Percentiles rank a stretch among this genome's conserved stretches.
Evolutionary conservation across 2,888 invertebrate species (phyloP).

Genomic region (Zele albiditarsus): DNA sequence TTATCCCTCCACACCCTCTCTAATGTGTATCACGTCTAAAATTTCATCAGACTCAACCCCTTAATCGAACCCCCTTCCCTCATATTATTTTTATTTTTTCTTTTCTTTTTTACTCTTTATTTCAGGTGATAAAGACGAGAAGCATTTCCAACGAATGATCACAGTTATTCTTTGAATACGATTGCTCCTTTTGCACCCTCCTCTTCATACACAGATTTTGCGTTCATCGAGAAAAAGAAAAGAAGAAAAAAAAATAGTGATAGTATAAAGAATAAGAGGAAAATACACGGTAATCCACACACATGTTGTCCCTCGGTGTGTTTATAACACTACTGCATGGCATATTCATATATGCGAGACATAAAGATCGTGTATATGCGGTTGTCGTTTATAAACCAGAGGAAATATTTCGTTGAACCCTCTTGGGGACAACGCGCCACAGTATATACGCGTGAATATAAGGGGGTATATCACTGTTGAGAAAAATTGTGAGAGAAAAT

Average conservation of each 20-base stretch:
- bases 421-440: slow-evolving; percentile 20
- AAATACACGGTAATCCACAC: slow-evolving; percentile 52
- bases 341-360: slow-evolving; percentile 36
- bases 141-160: slow-evolving; percentile 35
- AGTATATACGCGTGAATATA: slow-evolving; percentile 28
- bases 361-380: slow-evolving; percentile 42
- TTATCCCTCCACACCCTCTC: not conserved
- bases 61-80: not conserved
- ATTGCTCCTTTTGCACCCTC: slow-evolving; percentile 34
- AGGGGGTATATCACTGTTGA: slow-evolving; percentile 22
- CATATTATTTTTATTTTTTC: slow-evolving; percentile 10
- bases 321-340: slow-evolving; percentile 23
- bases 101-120: slow-evolving; percentile 25
- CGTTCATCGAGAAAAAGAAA: not conserved
- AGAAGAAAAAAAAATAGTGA: not conserved
- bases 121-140: slow-evolving; percentile 30
- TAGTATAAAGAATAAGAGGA: slow-evolving; percentile 33
- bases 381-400: slow-evolving; percentile 29
- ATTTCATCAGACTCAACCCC: slow-evolving; percentile 60
- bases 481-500: slow-evolving; percentile 21
- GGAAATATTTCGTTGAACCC: slow-evolving; percentile 22
- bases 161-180: slow-evolving; percentile 35
- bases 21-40: slow-evolving; percentile 55
- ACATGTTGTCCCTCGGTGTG: slow-evolving; percentile 52
- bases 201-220: slow-evolving; percentile 1